A percentile compares a stretch with the other conserved stretches of the same genome.
Conservation (phyloP, 2,797 vertebrate species). For the Sparus aurata region DNA sequence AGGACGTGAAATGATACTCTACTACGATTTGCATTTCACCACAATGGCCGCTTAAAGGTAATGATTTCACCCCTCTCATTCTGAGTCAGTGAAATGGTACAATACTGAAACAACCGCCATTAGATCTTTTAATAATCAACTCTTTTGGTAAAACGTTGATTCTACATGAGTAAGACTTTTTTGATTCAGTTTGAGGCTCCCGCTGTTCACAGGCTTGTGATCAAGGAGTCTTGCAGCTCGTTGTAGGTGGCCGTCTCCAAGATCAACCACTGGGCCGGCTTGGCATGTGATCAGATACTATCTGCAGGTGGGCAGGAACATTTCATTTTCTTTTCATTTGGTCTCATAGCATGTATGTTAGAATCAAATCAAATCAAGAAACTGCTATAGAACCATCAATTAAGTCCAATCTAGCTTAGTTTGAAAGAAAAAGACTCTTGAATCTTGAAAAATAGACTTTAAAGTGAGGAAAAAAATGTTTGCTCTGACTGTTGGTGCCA, state of each 20-base stretch:
- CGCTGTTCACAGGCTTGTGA: slow-evolving; percentile 33
- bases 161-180: background rate
- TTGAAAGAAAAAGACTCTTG: no score
- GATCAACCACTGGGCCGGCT: background rate
- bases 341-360: slow-evolving; percentile 5
- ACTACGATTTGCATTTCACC: slow-evolving; percentile 41
- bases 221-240: slow-evolving; percentile 37
- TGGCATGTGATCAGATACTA: slow-evolving; percentile 18
- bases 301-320: slow-evolving; percentile 18
- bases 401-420: background rate
- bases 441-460: no score
- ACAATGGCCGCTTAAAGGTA: slow-evolving; percentile 32
- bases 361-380: background rate
- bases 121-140: slow-evolving; percentile 6
- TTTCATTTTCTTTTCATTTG: slow-evolving; percentile 12
- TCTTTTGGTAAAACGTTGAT: slow-evolving; percentile 12
- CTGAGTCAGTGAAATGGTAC: slow-evolving; percentile 9
- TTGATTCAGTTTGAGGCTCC: slow-evolving; percentile 22
- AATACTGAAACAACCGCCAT: background rate
- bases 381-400: background rate
- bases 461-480: no score
- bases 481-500: no score
- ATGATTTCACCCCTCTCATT: slow-evolving; percentile 8
- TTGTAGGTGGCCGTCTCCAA: slow-evolving; percentile 9
- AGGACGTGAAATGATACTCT: slow-evolving; percentile 37